Percentiles rank a stretch among this genome's conserved stretches.
Conservation (phyloP, 1,140 invertebrate genomes). For the Triops longicaudatus region DNA sequence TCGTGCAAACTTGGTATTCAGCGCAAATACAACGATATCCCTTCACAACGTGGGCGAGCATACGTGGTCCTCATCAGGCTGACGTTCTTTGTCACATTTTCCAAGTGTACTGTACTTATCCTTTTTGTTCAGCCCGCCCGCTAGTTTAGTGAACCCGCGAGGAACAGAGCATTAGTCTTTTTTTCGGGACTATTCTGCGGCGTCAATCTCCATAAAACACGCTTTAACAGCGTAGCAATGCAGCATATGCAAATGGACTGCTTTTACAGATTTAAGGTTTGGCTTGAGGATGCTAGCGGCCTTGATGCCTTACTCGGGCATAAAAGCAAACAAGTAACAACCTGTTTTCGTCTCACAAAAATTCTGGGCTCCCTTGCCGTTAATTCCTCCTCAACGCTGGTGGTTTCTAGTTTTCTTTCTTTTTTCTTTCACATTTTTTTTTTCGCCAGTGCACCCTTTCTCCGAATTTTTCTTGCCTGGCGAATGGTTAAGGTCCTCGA, state of each 20-base stretch:
- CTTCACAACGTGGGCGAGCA: not conserved
- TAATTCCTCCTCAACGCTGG: constrained; percentile 13
- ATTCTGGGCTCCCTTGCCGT: not conserved
- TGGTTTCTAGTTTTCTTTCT: not conserved
- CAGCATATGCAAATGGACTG: not conserved
- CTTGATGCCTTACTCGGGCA: constrained; percentile 13
- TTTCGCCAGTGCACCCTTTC: not conserved
- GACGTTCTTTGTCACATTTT: not conserved
- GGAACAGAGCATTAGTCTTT: not conserved
- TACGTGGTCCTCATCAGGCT: not conserved
- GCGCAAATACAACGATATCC: not conserved
- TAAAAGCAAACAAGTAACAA: constrained; percentile 8
- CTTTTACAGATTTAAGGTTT: not conserved
- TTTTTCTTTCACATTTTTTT: not conserved
- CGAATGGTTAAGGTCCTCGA: not conserved
- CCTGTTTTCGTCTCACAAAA: not conserved
- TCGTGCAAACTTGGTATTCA: not conserved
- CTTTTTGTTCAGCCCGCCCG: not conserved
- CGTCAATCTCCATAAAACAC: not conserved
- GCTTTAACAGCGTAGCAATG: not conserved
- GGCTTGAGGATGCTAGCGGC: not conserved
- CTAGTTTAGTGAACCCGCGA: not conserved
- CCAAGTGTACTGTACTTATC: not conserved
- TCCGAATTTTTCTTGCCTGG: not conserved
- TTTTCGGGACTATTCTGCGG: not conserved